phyloP scores from a whole-genome alignment of 2,113 vertebrate genomes.

The Salvelinus alpinus region DNA sequence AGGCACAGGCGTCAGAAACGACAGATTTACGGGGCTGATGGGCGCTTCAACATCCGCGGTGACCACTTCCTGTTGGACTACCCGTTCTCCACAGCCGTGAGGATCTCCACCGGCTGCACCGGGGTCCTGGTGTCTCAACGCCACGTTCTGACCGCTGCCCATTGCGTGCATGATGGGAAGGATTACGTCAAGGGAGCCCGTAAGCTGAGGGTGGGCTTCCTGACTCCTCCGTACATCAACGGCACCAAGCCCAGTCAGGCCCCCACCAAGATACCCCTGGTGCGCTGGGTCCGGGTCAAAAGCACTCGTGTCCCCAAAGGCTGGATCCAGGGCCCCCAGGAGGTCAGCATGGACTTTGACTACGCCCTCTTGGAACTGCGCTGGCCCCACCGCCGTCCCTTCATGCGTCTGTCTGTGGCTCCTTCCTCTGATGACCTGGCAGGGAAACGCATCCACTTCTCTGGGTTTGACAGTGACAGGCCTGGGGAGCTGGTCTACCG shows the following conservation, averaged over 20 bases:
- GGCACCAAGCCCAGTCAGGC: slow-evolving; percentile 31
- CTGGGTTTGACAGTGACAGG: slow-evolving; percentile 77
- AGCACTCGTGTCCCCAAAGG: slow-evolving; percentile 76
- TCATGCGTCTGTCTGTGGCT: slow-evolving; percentile 71
- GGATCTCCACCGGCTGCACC: slow-evolving; percentile 72
- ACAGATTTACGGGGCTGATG: slow-evolving; percentile 74
- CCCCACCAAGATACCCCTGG: slow-evolving; percentile 57
- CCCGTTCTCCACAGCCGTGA: slow-evolving; percentile 72
- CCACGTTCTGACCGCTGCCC: slow-evolving; percentile 75
- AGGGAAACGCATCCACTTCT: slow-evolving; percentile 77
- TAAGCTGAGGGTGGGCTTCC: slow-evolving; percentile 77
- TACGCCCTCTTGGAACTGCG: slow-evolving; percentile 74
- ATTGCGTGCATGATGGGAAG: slow-evolving; percentile 75
- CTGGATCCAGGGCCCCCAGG: slow-evolving; percentile 75
- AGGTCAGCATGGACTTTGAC: slow-evolving; percentile 75
- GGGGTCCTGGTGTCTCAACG: slow-evolving; percentile 70
- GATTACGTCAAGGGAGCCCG: slow-evolving; percentile 77
- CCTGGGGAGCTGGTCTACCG: slow-evolving; percentile 73
- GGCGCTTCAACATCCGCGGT: slow-evolving; percentile 71
- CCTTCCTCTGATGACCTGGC: slow-evolving; percentile 64
- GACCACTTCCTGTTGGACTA: slow-evolving; percentile 73
- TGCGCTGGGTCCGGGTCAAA: slow-evolving; percentile 72
- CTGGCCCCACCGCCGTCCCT: slow-evolving; percentile 65
- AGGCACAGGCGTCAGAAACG: slow-evolving; percentile 27
- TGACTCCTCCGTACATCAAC: slow-evolving; percentile 58